Evolutionary conservation across 2,113 vertebrate genomes (phyloP).

Genomic region (Psittacus erithacus): DNA sequence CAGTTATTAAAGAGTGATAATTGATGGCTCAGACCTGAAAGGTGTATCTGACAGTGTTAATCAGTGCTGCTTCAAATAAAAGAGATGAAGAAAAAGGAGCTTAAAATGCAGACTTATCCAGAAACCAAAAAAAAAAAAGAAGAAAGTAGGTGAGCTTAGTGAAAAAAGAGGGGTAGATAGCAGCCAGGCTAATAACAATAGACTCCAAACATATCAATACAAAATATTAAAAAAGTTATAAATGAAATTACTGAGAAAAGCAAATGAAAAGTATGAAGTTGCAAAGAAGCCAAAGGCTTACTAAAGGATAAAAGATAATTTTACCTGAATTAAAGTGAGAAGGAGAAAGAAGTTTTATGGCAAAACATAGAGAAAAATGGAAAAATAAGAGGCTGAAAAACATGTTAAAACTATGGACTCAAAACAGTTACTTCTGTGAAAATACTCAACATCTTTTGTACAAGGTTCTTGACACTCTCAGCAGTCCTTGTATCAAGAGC

Average conservation of each 20-base stretch:
- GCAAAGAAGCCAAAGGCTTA: background rate
- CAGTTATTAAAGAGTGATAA: conserved; percentile 15
- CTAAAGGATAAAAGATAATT: background rate
- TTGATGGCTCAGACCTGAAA: background rate
- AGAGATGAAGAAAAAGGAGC: background rate
- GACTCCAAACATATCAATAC: background rate
- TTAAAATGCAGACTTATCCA: background rate
- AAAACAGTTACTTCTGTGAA: rapidly evolving
- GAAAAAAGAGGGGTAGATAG: background rate
- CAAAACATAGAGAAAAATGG: background rate
- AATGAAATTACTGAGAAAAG: background rate
- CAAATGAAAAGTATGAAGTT: background rate
- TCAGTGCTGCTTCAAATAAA: background rate
- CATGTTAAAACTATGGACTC: background rate
- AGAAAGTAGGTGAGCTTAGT: rapidly evolving
- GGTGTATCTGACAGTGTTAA: background rate
- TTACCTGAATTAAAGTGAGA: background rate
- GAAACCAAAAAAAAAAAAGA: background rate
- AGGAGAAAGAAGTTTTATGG: background rate
- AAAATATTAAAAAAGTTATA: background rate
- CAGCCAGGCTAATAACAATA: background rate
- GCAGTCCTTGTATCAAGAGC: background rate
- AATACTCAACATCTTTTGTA: background rate
- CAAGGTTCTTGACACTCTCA: background rate
- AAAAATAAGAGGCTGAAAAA: background rate